Base-by-base conservation (phyloP, 2,888 invertebrate genomes). In the Epirrhoe tristata region DNA sequence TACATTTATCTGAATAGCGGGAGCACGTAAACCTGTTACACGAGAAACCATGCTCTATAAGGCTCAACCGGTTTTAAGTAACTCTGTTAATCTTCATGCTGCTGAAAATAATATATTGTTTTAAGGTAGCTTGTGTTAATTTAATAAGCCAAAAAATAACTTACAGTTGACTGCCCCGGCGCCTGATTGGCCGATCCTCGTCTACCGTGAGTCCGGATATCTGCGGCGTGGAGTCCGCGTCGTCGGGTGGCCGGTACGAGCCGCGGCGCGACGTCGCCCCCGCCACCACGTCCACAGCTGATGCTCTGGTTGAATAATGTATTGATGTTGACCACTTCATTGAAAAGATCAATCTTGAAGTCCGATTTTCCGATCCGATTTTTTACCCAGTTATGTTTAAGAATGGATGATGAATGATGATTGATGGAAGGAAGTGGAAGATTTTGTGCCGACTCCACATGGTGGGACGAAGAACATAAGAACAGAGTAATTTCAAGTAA, bases 161-260 rank as follows among this genome's bases (percentile, higher is more conserved):
- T 96, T 89, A 98, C 97, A 97, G 89, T 85, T 97, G 97, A 52
- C 97, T 97, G 70, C 97, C 97, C 63, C 97, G 94, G 78, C 98
- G 95, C 71, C 97, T 94, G 73, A 95, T 95, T 36, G 97, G 95
- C 67, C 97, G 90, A 67, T 96, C 97, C 69, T 96, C 96, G 67
- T 96, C 96, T n/a, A 95, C 94, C 24, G 95, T 94, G 55, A 95
- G 94, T 5, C 95, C 94, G 85, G 94, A 74, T 84, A 94, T 85
- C 85, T 94, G 83, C 82, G 94, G 68, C 89, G 95, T 80, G 88
- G 95, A 78, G 87, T 95, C 82, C 0, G 91, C 83, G 70, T 96
- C 96, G 46, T 95, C 94, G n/a, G 94, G 92, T 31, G 80, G 77
- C 10, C 95, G 94, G 86, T 95, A 96, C 6, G 95, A 96, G 59